phyloP scores from a whole-genome alignment of 2,797 vertebrate species.

The Micromesistius poutassou region DNA sequence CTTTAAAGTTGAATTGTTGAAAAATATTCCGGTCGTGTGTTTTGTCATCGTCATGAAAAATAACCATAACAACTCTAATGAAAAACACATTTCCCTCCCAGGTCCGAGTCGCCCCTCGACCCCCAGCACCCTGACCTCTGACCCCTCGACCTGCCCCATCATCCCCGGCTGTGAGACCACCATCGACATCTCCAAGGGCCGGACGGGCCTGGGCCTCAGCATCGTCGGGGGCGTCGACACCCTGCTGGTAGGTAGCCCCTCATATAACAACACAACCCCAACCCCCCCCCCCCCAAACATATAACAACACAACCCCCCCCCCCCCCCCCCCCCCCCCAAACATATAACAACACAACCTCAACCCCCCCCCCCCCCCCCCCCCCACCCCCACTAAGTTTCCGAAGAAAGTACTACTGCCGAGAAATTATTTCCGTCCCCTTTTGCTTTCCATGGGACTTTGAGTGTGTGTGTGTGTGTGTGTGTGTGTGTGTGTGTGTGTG shows the following conservation, averaged over 20 bases:
- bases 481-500: no score
- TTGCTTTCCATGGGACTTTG: no score
- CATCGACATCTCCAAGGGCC: slow-evolving; percentile 95
- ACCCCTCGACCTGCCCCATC: slow-evolving; percentile 91
- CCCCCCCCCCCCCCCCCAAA: slow-evolving; percentile 23
- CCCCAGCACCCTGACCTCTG: slow-evolving; percentile 81
- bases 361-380: no score
- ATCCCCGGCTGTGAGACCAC: slow-evolving; percentile 98
- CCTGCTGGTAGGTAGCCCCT: slow-evolving; percentile 79
- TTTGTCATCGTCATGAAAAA: not conserved
- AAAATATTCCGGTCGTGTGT: not conserved
- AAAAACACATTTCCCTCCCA: slow-evolving; percentile 39
- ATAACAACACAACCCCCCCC: slow-evolving; percentile 17
- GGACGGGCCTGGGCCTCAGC: slow-evolving; percentile 93
- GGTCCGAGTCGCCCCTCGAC: slow-evolving; percentile 88
- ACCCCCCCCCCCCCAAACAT: slow-evolving; percentile 19
- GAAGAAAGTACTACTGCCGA: not conserved
- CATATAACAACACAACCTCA: slow-evolving; percentile 13
- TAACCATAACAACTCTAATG: not conserved
- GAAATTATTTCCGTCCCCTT: no score
- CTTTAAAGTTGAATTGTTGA: not conserved
- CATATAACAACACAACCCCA: slow-evolving; percentile 13
- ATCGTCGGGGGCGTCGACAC: slow-evolving; percentile 97
- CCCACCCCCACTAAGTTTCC: no score
- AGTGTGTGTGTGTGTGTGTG: no score